Base-by-base conservation (phyloP, 2,113 vertebrate genomes). In the Entelurus aequoreus region DNA sequence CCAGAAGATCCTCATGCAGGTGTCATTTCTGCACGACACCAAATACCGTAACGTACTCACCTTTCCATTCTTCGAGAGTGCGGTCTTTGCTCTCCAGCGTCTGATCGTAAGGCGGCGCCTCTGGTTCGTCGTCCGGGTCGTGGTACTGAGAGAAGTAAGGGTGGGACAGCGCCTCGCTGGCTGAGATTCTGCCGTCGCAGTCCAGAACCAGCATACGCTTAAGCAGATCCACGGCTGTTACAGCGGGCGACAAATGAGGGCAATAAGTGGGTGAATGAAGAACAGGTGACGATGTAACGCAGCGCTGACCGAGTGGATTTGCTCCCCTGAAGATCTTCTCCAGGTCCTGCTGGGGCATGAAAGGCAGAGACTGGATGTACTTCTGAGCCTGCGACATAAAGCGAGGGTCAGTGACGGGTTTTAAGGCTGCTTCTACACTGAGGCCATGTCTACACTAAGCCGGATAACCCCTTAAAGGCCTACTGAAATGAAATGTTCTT, bases 61-160 rank as follows among this genome's bases (percentile, higher is more conserved):
- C 95, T 91, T 98, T 98, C 95, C 96, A 98, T 77, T 99, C 95
- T 28, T 98, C 96, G 69, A 97, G 83, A 1, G 92, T 94, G 69
- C 92, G 87, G 68, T 97, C 94, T 81, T 94, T 94, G 74, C 94
- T 95, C 83, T 99, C 97, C 14, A 93, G 87, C 0, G 93, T 93
- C 64, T 98, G 94, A 2, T 98, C 95, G 0, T 98, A 98, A 1
- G 92, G 91, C 65, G 91, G 89, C 0, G 96, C 97, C 75, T 94
- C 95, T 0, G 97, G 96, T 66, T 99, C 97, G 0, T 98, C 97
- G 0, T 98, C 95, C 0, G 96, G 95, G 65, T 98, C 95, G 0
- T 98, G 96, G 66, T 98, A 99, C 87, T 99, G 97, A 10, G 94
- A 93, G 80, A 99, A 98, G 88, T 99, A 99, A 0, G 93, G 85